Conservation (phyloP, 2,797 vertebrate genomes). For the Hydrophis major region DNA sequence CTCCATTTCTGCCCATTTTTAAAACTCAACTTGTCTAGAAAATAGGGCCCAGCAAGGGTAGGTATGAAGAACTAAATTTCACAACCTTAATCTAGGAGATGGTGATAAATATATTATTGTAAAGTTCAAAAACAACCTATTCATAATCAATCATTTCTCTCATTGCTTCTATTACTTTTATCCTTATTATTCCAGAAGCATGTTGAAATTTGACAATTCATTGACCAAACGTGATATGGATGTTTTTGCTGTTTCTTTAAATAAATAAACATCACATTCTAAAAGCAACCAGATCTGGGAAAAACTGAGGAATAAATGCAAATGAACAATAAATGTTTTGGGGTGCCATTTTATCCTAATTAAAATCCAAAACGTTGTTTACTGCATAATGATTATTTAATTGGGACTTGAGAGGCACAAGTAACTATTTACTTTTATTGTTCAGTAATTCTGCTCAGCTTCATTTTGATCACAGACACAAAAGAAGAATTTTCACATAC, state of each 20-base stretch:
- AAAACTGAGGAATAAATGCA: conserved; percentile 29
- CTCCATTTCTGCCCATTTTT: background rate
- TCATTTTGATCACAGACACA: conserved; percentile 52
- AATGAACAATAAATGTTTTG: conserved; percentile 34
- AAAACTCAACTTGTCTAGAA: background rate
- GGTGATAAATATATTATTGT: background rate
- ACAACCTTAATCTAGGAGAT: background rate
- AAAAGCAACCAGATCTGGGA: conserved; percentile 18
- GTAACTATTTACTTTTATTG: conserved; percentile 64
- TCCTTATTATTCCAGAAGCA: background rate
- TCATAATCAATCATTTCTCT: background rate
- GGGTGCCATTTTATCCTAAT: conserved; percentile 57
- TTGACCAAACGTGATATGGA: conserved; percentile 9
- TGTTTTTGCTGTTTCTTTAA: background rate
- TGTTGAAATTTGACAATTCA: background rate
- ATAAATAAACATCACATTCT: conserved; percentile 30
- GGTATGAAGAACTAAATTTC: background rate
- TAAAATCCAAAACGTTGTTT: conserved; percentile 59
- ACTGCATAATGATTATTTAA: conserved; percentile 59
- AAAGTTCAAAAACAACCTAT: background rate
- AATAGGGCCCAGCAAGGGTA: background rate
- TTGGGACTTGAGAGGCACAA: conserved; percentile 47
- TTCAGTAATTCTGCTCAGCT: conserved; percentile 53
- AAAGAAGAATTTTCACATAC: conserved; percentile 43
- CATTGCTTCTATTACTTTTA: background rate